phyloP scores from a whole-genome alignment of 2,888 invertebrate genomes.

The Altica lythri region DNA sequence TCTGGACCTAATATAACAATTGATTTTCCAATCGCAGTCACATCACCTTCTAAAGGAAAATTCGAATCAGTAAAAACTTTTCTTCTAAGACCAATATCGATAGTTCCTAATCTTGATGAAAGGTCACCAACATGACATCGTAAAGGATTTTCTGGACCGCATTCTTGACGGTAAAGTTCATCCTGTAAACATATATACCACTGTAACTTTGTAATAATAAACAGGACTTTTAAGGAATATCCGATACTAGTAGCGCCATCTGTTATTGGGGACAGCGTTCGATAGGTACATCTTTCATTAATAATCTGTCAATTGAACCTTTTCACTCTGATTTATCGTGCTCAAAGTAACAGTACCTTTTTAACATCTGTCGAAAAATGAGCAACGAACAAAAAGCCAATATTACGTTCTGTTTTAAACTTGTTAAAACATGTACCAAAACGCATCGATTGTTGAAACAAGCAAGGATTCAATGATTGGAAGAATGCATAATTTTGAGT shows the following conservation, averaged over 20 bases:
- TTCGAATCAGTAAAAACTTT: constrained; percentile 83
- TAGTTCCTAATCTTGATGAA: constrained; percentile 81
- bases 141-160: constrained; percentile 84
- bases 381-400: no score
- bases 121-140: constrained; percentile 92
- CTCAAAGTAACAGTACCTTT: no score
- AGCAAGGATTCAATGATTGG: constrained; percentile 39
- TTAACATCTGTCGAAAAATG: no score
- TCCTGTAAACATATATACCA: constrained; percentile 60
- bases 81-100: constrained; percentile 77
- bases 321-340: no score
- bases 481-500: constrained; percentile 28
- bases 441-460: no score
- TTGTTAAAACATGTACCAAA: no score
- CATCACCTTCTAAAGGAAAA: constrained; percentile 80
- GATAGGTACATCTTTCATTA: no score
- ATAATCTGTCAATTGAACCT: no score
- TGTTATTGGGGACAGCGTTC: no score
- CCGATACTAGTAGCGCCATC: no score
- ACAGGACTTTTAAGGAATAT: not conserved
- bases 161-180: constrained; percentile 84
- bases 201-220: not conserved
- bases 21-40: constrained; percentile 81
- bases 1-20: constrained; percentile 83
- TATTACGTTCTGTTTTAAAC: no score